Conservation (phyloP, 2,797 vertebrate species). For the Falco cherrug region DNA sequence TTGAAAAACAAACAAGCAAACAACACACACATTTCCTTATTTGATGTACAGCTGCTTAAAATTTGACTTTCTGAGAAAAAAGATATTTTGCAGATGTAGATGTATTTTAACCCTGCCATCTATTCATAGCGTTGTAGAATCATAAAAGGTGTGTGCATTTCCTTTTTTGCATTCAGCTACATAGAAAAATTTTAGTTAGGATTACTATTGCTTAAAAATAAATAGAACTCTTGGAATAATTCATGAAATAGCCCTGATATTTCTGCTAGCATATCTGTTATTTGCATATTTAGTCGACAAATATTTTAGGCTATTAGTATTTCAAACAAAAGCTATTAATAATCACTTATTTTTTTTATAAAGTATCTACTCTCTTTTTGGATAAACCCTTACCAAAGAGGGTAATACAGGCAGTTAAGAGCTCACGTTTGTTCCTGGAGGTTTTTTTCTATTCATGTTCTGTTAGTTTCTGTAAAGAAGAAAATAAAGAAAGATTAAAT, state of each 20-base stretch:
- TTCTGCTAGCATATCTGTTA: neutral
- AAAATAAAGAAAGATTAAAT: neutral
- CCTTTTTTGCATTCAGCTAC: neutral
- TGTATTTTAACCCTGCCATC: neutral
- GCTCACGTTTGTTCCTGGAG: rapidly evolving
- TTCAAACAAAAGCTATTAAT: neutral
- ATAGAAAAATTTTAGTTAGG: neutral
- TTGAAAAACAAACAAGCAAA: neutral
- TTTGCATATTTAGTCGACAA: neutral
- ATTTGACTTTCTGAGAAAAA: neutral
- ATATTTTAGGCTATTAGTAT: neutral
- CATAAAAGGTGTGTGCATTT: neutral
- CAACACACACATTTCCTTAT: neutral
- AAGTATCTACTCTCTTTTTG: neutral
- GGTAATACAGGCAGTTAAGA: neutral
- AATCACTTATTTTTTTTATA: neutral
- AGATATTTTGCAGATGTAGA: neutral
- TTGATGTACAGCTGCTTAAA: neutral
- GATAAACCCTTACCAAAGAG: neutral
- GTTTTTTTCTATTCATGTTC: neutral
- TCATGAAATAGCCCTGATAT: neutral
- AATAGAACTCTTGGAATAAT: neutral
- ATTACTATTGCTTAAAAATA: neutral
- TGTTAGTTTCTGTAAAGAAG: neutral
- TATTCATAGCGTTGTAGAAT: neutral